These are phyloP conservation scores for Andrena bicolor DNA, from an alignment of 2,888 invertebrate genomes.

Conservation along the genomic window DNA sequence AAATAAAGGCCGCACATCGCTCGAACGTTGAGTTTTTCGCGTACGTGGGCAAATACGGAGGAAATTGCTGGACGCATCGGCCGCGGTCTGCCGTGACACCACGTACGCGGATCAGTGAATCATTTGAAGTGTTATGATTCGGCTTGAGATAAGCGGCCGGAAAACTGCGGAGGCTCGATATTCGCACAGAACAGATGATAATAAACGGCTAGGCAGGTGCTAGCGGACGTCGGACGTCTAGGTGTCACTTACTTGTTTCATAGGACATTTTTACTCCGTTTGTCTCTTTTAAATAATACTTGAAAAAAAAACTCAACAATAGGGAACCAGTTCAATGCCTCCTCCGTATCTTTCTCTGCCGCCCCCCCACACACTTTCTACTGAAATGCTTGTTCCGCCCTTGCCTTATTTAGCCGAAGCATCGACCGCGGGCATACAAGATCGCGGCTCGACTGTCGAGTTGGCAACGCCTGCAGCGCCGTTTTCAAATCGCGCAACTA, in stretches of 20 bases:
- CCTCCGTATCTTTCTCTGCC: conserved; percentile 52
- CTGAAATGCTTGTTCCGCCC: conserved; percentile 79
- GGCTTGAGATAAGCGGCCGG: conserved; percentile 57
- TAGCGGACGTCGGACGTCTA: background rate
- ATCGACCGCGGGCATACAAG: conserved; percentile 54
- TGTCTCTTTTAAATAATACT: conserved; percentile 62
- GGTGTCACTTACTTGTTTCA: conserved; percentile 80
- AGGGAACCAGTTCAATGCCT: conserved; percentile 52
- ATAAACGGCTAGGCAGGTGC: background rate
- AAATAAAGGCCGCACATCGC: background rate
- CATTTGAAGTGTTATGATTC: conserved; percentile 61
- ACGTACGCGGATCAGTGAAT: conserved; percentile 45
- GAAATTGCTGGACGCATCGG: background rate
- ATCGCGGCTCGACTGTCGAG: conserved; percentile 13
- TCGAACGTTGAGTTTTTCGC: background rate
- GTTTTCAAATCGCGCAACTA: conserved; percentile 9
- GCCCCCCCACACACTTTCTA: conserved; percentile 57
- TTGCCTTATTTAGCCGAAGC: conserved; percentile 81
- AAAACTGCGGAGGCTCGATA: conserved; percentile 32
- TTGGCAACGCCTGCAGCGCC: background rate
- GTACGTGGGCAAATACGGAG: background rate
- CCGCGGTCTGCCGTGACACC: conserved; percentile 13
- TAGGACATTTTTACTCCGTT: conserved; percentile 78
- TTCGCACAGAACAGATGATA: conserved; percentile 24
- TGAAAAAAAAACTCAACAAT: conserved; percentile 63